A percentile compares a stretch with the other conserved stretches of the same genome.
Evolutionary conservation across 2,113 vertebrate genomes (phyloP).

Genomic region (Calypte anna): DNA sequence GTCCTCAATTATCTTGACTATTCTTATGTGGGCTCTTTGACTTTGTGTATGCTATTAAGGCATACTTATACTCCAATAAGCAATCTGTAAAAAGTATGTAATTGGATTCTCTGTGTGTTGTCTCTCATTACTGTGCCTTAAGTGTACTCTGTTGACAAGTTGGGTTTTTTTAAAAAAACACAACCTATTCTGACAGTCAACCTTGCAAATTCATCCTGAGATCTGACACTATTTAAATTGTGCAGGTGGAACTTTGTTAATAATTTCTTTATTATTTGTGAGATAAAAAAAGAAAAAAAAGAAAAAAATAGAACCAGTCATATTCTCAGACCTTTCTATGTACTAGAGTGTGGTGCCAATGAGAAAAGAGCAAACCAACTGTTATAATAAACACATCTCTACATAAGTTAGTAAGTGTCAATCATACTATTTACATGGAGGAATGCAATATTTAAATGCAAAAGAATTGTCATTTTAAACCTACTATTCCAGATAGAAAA

Average conservation of each 20-base stretch:
- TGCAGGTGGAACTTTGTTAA: slow-evolving; percentile 23
- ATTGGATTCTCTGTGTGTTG: slow-evolving; percentile 52
- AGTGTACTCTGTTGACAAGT: slow-evolving; percentile 47
- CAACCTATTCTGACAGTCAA: slow-evolving; percentile 29
- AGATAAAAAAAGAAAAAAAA: not conserved
- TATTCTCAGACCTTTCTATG: not conserved
- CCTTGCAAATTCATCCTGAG: slow-evolving; percentile 35
- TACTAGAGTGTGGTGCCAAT: rapidly evolving
- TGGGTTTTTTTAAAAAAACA: not conserved
- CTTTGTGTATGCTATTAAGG: slow-evolving; percentile 48
- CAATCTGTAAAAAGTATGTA: slow-evolving; percentile 50
- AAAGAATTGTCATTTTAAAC: not conserved
- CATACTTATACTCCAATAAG: slow-evolving; percentile 40
- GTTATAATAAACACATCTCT: not conserved
- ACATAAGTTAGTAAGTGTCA: not conserved
- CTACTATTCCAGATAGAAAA: not conserved
- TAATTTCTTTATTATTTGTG: slow-evolving; percentile 31
- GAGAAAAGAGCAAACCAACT: not conserved
- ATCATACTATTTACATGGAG: not conserved
- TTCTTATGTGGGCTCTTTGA: slow-evolving; percentile 53
- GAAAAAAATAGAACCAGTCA: not conserved
- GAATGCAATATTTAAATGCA: not conserved
- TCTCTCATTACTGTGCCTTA: slow-evolving; percentile 44
- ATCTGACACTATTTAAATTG: slow-evolving; percentile 52
- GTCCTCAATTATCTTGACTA: slow-evolving; percentile 25